Base-by-base conservation (phyloP, 23 tunicate species). In the Botrylloides violaceus region DNA sequence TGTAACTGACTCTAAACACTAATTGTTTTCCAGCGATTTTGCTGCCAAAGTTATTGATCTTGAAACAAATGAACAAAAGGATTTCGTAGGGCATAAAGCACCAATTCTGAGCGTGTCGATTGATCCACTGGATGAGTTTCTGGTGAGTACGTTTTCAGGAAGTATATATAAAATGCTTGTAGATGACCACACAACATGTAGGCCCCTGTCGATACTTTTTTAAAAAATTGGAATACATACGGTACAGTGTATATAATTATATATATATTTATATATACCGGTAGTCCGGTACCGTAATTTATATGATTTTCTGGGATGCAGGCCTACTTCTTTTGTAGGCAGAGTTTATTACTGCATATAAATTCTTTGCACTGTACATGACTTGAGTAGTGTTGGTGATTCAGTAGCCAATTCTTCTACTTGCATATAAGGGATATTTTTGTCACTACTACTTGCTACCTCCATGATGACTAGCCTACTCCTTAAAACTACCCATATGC, bases 81-180 rank as follows among this genome's bases (percentile, higher is more conserved):
- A 68, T 32, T 83, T 66, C 35, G 65, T 73, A 20, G 99, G 99
- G 3, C 99, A 95, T 58, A 88, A 95, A 66, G 99, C 99, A 18
- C 99, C 96, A 1, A 76, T 93, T 1, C 70, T 95, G 15, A 71
- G 82, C 58, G 87, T 80, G 36, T 74, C 87, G 1, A 36, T 83
- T 6, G 99, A 95, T 70, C 99, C 99, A 22, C 70, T 71, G 50
- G 90, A 90, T 61, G 90, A 83, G 65, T 90, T 37, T 61, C 47
- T 90, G 80, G 96, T 88, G 66, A 32, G 33, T 38, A 9, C 29
- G n/a, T n/a, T n/a, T n/a, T n/a, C n/a, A n/a, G n/a, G n/a, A n/a
- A n/a, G n/a, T n/a, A n/a, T n/a, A n/a, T n/a, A n/a, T n/a, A 64
- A n/a, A 66, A 32, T 23, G 59, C 21, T 32, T 49, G 2, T 3